These are phyloP conservation scores for Cantharis rufa DNA, from an alignment of 2,888 invertebrate species.

Conservation along the genomic window DNA sequence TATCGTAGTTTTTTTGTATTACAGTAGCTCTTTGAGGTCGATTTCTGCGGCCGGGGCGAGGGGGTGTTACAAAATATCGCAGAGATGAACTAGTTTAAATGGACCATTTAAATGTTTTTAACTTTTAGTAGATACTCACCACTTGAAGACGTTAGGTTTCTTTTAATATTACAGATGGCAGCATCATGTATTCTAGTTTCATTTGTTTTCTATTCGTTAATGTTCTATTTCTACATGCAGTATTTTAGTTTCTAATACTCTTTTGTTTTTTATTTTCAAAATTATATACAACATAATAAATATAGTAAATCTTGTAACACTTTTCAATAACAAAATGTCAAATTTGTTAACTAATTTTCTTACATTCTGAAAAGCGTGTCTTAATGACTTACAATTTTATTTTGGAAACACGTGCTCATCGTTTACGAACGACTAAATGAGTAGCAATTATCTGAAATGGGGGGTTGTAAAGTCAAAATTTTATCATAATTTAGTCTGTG, in stretches of 20 bases:
- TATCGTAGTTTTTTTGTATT: too few relatives aligned
- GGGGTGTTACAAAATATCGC: too few relatives aligned
- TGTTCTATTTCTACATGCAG: too few relatives aligned
- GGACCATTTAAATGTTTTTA: not conserved
- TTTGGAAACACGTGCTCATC: slow-evolving; percentile 4
- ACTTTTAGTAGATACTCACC: not conserved
- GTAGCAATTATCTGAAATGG: slow-evolving; percentile 10
- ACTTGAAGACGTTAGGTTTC: not conserved
- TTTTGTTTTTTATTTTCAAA: not conserved
- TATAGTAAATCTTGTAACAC: not conserved
- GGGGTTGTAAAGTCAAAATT: slow-evolving; percentile 1
- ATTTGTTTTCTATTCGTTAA: not conserved
- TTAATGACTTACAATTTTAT: not conserved
- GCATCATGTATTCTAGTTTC: not conserved
- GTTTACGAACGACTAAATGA: slow-evolving; percentile 8
- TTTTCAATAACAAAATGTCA: not conserved
- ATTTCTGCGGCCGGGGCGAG: too few relatives aligned
- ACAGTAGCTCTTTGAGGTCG: too few relatives aligned
- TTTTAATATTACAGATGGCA: not conserved
- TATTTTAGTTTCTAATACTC: not conserved
- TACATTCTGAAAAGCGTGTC: not conserved
- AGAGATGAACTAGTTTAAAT: not conserved
- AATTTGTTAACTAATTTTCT: not conserved
- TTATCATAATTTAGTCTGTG: not conserved
- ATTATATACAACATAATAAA: not conserved